Conservation (phyloP, 2,113 vertebrate genomes). For the Murina feae region DNA sequence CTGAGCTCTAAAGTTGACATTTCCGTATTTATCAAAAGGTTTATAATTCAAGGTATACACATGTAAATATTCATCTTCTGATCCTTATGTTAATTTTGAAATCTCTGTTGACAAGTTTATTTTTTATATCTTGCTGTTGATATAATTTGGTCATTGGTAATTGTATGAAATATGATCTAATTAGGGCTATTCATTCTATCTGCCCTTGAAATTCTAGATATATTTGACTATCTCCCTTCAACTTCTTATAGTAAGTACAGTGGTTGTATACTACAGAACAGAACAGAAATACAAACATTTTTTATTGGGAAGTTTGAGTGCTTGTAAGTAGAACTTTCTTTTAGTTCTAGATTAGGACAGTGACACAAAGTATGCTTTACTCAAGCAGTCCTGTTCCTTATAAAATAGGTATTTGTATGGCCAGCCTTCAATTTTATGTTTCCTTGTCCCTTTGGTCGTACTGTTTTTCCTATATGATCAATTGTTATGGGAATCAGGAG, state of each 20-base stretch:
- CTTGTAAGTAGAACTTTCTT: slow-evolving; percentile 14
- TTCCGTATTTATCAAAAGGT: background rate
- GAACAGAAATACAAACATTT: background rate
- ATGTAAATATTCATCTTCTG: background rate
- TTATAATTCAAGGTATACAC: background rate
- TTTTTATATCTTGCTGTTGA: background rate
- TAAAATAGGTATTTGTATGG: background rate
- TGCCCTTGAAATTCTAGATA: slow-evolving; percentile 3
- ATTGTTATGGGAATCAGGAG: background rate
- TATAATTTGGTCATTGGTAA: background rate
- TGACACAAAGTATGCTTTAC: background rate
- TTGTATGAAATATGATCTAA: background rate
- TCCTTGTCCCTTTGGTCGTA: background rate
- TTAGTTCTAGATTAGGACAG: background rate
- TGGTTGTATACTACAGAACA: background rate
- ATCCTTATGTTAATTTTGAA: background rate
- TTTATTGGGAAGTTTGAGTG: background rate
- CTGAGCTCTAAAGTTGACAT: background rate
- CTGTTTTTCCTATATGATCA: background rate
- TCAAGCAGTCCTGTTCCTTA: background rate
- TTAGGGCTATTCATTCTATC: background rate
- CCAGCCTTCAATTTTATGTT: background rate
- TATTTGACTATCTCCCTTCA: background rate
- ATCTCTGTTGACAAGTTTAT: background rate
- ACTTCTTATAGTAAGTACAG: background rate